Evolutionary conservation across 2,113 vertebrate genomes (phyloP).

Genomic region (Pelusios castaneus): DNA sequence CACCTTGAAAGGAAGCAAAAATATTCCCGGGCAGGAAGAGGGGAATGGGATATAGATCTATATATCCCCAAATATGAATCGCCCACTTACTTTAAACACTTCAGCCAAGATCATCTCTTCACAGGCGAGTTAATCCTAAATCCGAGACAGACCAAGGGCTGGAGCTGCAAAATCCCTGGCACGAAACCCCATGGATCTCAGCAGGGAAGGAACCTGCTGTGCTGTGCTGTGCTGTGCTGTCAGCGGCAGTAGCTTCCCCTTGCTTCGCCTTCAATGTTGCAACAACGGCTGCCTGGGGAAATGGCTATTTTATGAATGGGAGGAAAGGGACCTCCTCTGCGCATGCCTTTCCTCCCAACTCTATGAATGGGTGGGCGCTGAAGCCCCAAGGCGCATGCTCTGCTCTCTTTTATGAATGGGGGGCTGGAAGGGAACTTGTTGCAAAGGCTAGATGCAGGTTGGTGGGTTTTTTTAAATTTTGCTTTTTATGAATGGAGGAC

Average conservation of each 20-base stretch:
- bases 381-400: conserved; percentile 83
- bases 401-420: conserved; percentile 95
- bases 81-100: conserved; percentile 77
- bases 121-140: conserved; percentile 61
- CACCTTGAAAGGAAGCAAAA: conserved; percentile 45
- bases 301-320: conserved; percentile 99
- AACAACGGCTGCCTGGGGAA: conserved; percentile 91
- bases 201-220: conserved; percentile 55
- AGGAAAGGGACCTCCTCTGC: conserved; percentile 84
- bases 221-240: conserved; percentile 78
- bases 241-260: conserved; percentile 72
- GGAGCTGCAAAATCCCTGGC: conserved; percentile 48
- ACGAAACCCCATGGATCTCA: conserved; percentile 47
- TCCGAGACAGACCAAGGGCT: conserved; percentile 11
- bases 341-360: conserved; percentile 80
- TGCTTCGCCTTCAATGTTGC: conserved; percentile 88
- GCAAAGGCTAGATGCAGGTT: conserved; percentile 27
- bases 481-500: conserved; percentile 77
- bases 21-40: conserved; percentile 7
- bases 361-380: conserved; percentile 95
- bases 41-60: background rate
- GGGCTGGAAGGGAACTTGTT: conserved; percentile 82
- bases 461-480: too few relatives aligned
- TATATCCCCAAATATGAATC: background rate
- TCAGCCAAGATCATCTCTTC: conserved; percentile 77